Conservation (phyloP, 2,797 vertebrate species). For the Remorina albescens region DNA sequence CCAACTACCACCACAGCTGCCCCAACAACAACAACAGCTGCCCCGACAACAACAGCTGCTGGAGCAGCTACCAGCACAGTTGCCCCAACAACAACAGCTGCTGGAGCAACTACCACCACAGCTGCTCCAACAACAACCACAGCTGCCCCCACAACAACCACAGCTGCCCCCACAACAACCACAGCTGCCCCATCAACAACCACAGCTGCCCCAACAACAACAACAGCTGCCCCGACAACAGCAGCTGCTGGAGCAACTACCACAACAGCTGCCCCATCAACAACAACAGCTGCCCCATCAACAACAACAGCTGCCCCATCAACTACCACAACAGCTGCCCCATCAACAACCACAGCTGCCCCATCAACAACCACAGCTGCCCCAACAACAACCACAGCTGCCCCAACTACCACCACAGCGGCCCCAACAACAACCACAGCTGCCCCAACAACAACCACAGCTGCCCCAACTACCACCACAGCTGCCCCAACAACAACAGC, state of each 20-base stretch:
- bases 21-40: too few relatives aligned
- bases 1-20: too few relatives aligned
- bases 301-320: background rate
- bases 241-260: too few relatives aligned
- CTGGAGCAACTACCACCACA: too few relatives aligned
- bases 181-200: fast-evolving
- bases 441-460: too few relatives aligned
- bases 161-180: too few relatives aligned
- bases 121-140: background rate
- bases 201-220: background rate
- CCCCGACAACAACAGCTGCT: too few relatives aligned
- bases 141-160: too few relatives aligned
- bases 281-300: background rate
- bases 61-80: too few relatives aligned
- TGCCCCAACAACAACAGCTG: too few relatives aligned
- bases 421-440: background rate
- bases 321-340: background rate
- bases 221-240: background rate
- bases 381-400: background rate
- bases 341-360: background rate
- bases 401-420: background rate
- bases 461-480: too few relatives aligned
- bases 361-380: background rate
- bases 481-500: too few relatives aligned
- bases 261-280: background rate